A percentile compares a stretch with the other conserved stretches of the same genome.
These are phyloP conservation scores for Galeruca laticollis DNA, from an alignment of 2,888 invertebrate species.

Conservation along the genomic window DNA sequence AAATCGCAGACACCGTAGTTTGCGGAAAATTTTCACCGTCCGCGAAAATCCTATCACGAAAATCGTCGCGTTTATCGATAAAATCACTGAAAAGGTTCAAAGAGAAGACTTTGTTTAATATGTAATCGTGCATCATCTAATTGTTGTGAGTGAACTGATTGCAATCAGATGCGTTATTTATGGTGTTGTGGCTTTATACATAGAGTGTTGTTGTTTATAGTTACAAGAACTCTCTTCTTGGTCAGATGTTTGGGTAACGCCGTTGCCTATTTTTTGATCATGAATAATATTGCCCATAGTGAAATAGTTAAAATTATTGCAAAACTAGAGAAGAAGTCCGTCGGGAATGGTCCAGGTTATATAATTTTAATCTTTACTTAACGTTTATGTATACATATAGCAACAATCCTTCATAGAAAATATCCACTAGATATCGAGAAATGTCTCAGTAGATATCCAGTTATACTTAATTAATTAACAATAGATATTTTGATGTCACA, in stretches of 20 bases:
- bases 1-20: slow-evolving; percentile 24
- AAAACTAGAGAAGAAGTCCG: slow-evolving; percentile 45
- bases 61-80: slow-evolving; percentile 8
- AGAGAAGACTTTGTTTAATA: slow-evolving; percentile 16
- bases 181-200: slow-evolving; percentile 41
- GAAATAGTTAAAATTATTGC: slow-evolving; percentile 48
- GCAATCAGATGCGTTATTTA: slow-evolving; percentile 43
- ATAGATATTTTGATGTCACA: too few relatives aligned
- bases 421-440: too few relatives aligned
- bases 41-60: slow-evolving; percentile 18
- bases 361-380: slow-evolving; percentile 17
- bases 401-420: background rate
- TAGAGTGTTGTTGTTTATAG: slow-evolving; percentile 39
- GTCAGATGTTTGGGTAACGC: slow-evolving; percentile 42
- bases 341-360: slow-evolving; percentile 41
- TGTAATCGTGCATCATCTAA: slow-evolving; percentile 27
- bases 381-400: background rate
- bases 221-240: slow-evolving; percentile 32
- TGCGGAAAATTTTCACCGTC: slow-evolving; percentile 18
- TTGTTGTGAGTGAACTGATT: slow-evolving; percentile 19
- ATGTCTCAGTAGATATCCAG: too few relatives aligned
- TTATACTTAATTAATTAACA: too few relatives aligned
- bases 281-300: slow-evolving; percentile 45
- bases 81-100: slow-evolving; percentile 8
- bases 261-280: slow-evolving; percentile 37